phyloP scores from a whole-genome alignment of 1,140 invertebrate species.

The Papilio machaon region DNA sequence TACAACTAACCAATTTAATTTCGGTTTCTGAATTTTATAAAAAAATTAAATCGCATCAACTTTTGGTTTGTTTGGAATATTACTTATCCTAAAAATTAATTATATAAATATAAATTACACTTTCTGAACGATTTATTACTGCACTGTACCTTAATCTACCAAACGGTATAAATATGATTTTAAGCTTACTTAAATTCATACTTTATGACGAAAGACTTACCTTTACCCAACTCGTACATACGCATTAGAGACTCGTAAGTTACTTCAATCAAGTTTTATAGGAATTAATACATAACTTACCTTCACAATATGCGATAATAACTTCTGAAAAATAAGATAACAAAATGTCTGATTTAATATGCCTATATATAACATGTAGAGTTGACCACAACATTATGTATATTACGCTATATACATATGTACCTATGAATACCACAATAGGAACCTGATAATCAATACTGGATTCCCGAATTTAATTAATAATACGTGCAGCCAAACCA shows the following conservation, averaged over 20 bases:
- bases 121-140: neutral
- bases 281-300: neutral
- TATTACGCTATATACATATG: neutral
- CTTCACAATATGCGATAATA: no score
- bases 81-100: neutral
- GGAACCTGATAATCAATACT: neutral
- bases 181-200: slow-evolving; percentile 3
- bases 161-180: slow-evolving; percentile 4
- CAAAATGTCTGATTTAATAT: no score
- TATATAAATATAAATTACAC: neutral
- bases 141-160: neutral
- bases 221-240: neutral
- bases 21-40: neutral
- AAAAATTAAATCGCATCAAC: no score
- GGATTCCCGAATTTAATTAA: slow-evolving; percentile 13
- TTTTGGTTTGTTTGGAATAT: no score
- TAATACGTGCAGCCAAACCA: neutral
- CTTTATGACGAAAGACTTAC: slow-evolving; percentile 4
- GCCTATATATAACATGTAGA: no score
- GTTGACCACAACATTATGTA: no score
- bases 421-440: neutral
- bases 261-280: neutral
- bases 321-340: no score
- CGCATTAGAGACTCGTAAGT: neutral
- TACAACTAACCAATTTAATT: neutral